These are phyloP conservation scores for Caenorhabditis latens DNA, from an alignment of 1,140 invertebrate species.

Conservation along the genomic window DNA sequence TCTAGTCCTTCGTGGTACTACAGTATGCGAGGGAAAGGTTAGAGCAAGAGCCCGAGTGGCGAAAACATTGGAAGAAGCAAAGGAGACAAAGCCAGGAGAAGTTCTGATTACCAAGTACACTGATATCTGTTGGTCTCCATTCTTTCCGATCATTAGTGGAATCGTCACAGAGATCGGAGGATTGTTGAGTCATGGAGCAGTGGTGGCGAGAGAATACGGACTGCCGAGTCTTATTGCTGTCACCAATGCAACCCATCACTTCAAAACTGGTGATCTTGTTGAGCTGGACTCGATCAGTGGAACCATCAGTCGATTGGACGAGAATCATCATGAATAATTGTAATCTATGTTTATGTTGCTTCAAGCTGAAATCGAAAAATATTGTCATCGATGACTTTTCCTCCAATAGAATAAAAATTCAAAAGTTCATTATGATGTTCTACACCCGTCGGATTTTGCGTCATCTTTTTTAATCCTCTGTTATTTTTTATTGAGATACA, in stretches of 20 bases:
- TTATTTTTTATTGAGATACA: too few relatives aligned
- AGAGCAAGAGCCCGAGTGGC: constrained; percentile 84
- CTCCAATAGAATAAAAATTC: too few relatives aligned
- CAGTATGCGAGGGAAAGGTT: constrained; percentile 83
- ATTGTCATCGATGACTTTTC: too few relatives aligned
- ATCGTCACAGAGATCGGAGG: constrained; percentile 89
- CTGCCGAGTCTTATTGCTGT: constrained; percentile 67
- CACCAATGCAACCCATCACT: constrained; percentile 64
- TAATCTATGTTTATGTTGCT: not conserved
- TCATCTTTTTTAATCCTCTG: too few relatives aligned
- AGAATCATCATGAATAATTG: constrained; percentile 22
- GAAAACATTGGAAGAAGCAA: constrained; percentile 78
- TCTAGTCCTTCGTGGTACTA: constrained; percentile 81
- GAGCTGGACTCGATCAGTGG: constrained; percentile 61
- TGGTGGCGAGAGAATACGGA: constrained; percentile 83
- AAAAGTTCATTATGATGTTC: too few relatives aligned
- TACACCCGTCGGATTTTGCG: too few relatives aligned
- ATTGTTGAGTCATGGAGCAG: constrained; percentile 88
- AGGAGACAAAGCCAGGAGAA: constrained; percentile 77
- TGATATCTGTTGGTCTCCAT: constrained; percentile 83
- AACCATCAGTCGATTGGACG: constrained; percentile 45
- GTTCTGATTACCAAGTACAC: constrained; percentile 54
- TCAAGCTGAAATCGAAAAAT: not conserved
- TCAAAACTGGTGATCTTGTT: constrained; percentile 64
- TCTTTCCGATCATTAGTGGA: constrained; percentile 86